These are phyloP conservation scores for Xylota sylvarum DNA, from an alignment of 2,888 invertebrate species.

Conservation along the genomic window DNA sequence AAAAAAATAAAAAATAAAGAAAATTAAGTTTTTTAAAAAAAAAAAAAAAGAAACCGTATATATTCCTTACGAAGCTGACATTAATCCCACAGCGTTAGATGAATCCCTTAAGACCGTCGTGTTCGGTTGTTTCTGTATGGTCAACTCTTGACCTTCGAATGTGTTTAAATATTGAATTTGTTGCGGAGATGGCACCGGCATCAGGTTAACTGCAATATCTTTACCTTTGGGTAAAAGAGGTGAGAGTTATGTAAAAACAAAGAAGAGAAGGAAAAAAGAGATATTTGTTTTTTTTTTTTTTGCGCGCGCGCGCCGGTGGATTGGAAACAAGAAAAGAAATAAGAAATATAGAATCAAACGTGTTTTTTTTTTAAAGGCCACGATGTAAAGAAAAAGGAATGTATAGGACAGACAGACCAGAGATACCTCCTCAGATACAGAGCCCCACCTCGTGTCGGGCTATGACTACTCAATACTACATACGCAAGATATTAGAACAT, in stretches of 20 bases:
- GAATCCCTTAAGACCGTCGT: constrained; percentile 85
- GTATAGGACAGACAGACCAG: not conserved
- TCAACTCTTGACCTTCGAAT: constrained; percentile 98
- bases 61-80: constrained; percentile 84
- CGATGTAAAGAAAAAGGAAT: not conserved
- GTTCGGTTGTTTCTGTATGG: constrained; percentile 98
- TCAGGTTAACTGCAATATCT: constrained; percentile 87
- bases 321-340: not conserved
- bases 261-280: not conserved
- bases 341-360: no score
- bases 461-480: not conserved
- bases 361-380: no score
- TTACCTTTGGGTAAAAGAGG: constrained; percentile 62
- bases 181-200: constrained; percentile 98
- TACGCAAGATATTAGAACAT: not conserved
- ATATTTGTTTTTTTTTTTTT: no score
- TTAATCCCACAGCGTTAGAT: constrained; percentile 60
- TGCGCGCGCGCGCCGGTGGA: not conserved
- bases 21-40: not conserved
- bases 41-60: constrained; percentile 76
- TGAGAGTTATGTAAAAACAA: constrained; percentile 8
- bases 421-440: not conserved
- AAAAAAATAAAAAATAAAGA: constrained; percentile 36
- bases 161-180: constrained; percentile 98
- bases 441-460: not conserved